Percentiles rank a stretch among this genome's conserved stretches.
phyloP scores from a whole-genome alignment of 2,888 invertebrate genomes.

The Phortica magna region DNA sequence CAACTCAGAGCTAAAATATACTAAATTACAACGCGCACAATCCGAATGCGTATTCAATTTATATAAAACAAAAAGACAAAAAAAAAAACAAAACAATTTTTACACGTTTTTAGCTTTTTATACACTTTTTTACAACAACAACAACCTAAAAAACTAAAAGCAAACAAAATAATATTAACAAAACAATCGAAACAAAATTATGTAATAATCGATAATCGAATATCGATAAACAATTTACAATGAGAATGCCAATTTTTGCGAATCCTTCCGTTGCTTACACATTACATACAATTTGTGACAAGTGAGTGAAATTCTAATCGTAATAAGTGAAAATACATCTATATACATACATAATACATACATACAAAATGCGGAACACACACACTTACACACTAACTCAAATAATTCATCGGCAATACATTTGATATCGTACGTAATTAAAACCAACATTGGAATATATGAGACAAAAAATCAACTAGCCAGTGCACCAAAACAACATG shows the following conservation, averaged over 20 bases:
- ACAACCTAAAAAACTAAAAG: not conserved
- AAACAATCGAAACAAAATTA: constrained; percentile 14
- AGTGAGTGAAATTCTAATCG: constrained; percentile 58
- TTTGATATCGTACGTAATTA: not conserved
- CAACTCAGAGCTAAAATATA: constrained; percentile 4
- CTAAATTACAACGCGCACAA: constrained; percentile 31
- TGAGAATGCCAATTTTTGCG: constrained; percentile 55
- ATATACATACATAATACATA: not conserved
- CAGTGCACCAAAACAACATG: constrained; percentile 1
- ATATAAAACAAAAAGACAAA: constrained; percentile 55
- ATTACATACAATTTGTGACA: constrained; percentile 36
- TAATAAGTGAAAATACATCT: constrained; percentile 26
- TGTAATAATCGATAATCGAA: constrained; percentile 13
- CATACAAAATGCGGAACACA: not conserved
- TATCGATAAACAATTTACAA: constrained; percentile 8
- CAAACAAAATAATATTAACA: not conserved
- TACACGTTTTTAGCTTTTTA: constrained; percentile 20
- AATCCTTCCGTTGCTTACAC: constrained; percentile 63
- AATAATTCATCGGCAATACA: not conserved
- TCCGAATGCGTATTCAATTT: constrained; percentile 41
- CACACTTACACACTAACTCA: not conserved
- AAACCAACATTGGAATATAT: constrained; percentile 23
- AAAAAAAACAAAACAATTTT: constrained; percentile 34
- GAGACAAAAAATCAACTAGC: constrained; percentile 37
- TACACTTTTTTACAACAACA: constrained; percentile 12